phyloP scores from a whole-genome alignment of 2,113 vertebrate species.

The Phoxinus phoxinus region DNA sequence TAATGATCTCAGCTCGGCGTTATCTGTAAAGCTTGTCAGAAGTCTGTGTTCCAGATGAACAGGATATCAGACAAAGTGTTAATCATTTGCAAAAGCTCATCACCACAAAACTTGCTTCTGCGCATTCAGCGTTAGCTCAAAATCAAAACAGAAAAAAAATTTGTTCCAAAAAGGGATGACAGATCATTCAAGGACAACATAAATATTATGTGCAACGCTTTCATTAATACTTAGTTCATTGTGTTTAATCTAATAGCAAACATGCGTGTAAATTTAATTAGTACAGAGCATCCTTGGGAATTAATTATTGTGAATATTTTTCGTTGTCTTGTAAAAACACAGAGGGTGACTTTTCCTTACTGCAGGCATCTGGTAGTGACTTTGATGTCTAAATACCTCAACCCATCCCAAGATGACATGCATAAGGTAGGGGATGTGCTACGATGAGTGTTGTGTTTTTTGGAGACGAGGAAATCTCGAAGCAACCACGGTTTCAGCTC shows the following conservation, averaged over 20 bases:
- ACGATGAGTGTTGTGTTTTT: background rate
- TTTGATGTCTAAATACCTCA: constrained; percentile 22
- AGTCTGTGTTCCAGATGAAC: constrained; percentile 57
- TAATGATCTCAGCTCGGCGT: constrained; percentile 46
- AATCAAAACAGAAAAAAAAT: background rate
- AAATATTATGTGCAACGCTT: background rate
- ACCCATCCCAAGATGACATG: background rate
- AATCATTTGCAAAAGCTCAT: constrained; percentile 11
- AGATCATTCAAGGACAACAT: background rate
- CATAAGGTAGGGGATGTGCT: background rate
- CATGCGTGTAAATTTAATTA: constrained; percentile 12
- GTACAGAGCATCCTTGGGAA: constrained; percentile 14
- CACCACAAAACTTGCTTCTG: background rate
- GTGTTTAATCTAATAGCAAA: constrained; percentile 18
- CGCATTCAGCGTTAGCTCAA: background rate
- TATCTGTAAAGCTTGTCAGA: constrained; percentile 53
- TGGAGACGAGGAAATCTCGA: background rate
- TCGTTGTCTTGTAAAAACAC: constrained; percentile 7
- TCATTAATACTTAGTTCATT: background rate
- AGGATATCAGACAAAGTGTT: constrained; percentile 29
- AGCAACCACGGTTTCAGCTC: background rate
- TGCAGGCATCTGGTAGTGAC: background rate
- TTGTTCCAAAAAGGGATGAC: background rate
- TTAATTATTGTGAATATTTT: constrained; percentile 15
- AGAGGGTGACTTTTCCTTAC: constrained; percentile 5